Evolutionary conservation across 2,888 invertebrate species (phyloP).

Genomic region (Heterodera filipjevi): DNA sequence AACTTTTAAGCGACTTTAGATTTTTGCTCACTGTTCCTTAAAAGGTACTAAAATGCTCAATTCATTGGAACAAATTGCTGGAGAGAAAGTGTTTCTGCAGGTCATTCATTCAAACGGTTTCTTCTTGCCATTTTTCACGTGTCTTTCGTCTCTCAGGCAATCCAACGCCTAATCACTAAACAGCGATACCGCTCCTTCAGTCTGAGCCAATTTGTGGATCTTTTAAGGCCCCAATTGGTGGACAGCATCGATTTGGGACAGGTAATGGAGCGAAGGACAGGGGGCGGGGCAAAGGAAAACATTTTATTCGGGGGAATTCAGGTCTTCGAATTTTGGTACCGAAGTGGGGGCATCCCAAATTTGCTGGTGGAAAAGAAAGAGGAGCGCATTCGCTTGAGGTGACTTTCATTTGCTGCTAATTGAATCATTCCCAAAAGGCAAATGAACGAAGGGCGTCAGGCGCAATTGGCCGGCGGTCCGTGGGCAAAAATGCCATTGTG

Average conservation of each 20-base stretch:
- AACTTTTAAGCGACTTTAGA: no score
- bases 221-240: slow-evolving; percentile 37
- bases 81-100: not conserved
- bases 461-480: slow-evolving; percentile 34
- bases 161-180: slow-evolving; percentile 35
- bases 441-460: slow-evolving; percentile 39
- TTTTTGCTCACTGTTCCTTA: slow-evolving; percentile 55
- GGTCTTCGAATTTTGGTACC: slow-evolving; percentile 49
- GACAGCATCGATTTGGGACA: slow-evolving; percentile 44
- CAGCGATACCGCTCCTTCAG: slow-evolving; percentile 40
- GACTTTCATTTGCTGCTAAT: not conserved
- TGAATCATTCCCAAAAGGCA: slow-evolving; percentile 25
- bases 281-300: not conserved
- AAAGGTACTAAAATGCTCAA: slow-evolving; percentile 60
- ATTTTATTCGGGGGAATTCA: slow-evolving; percentile 16
- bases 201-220: slow-evolving; percentile 39
- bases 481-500: slow-evolving; percentile 44
- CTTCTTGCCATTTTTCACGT: not conserved
- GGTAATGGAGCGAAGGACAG: slow-evolving; percentile 16
- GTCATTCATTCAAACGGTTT: not conserved
- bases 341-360: slow-evolving; percentile 48
- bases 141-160: slow-evolving; percentile 26
- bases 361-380: slow-evolving; percentile 43
- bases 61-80: slow-evolving; percentile 45
- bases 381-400: slow-evolving; percentile 39